phyloP scores from a whole-genome alignment of 2,113 vertebrate genomes.

The Okapia johnstoni region DNA sequence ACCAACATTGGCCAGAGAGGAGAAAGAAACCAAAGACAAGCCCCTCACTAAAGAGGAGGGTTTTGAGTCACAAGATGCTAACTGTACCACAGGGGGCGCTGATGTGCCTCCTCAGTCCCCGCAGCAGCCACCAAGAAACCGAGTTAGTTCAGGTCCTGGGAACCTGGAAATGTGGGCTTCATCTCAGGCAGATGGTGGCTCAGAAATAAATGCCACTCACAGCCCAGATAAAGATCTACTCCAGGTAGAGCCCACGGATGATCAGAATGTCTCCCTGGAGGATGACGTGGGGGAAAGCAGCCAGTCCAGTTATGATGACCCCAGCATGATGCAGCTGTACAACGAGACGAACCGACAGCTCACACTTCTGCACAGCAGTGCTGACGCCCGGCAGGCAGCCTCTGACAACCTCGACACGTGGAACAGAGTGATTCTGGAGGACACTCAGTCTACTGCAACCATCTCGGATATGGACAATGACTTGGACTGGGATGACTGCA shows the following conservation, averaged over 20 bases:
- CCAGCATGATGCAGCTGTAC: constrained; percentile 42
- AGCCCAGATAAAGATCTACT: background rate
- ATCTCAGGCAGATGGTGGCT: constrained; percentile 32
- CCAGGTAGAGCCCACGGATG: constrained; percentile 20
- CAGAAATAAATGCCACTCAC: background rate
- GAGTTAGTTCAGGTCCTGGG: constrained; percentile 22
- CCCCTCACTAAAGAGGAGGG: constrained; percentile 49
- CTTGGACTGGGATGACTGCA: constrained; percentile 67
- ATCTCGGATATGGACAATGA: constrained; percentile 65
- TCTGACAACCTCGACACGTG: constrained; percentile 33
- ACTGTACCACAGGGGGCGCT: background rate
- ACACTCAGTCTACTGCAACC: constrained; percentile 46
- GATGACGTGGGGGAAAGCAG: constrained; percentile 48
- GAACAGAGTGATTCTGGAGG: constrained; percentile 64
- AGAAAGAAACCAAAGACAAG: constrained; percentile 73
- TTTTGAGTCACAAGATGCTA: constrained; percentile 40
- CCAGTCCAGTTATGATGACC: constrained; percentile 61
- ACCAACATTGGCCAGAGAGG: constrained; percentile 78
- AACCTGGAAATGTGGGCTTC: constrained; percentile 62
- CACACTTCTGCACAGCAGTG: constrained; percentile 51
- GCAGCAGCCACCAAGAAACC: constrained; percentile 23
- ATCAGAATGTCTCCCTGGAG: constrained; percentile 2
- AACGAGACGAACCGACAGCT: constrained; percentile 70
- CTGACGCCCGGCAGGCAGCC: constrained; percentile 23
- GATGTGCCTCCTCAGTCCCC: background rate